Percentiles rank a stretch among this genome's conserved stretches.
phyloP scores from a whole-genome alignment of 2,113 vertebrate genomes.

The Pelecanus crispus region DNA sequence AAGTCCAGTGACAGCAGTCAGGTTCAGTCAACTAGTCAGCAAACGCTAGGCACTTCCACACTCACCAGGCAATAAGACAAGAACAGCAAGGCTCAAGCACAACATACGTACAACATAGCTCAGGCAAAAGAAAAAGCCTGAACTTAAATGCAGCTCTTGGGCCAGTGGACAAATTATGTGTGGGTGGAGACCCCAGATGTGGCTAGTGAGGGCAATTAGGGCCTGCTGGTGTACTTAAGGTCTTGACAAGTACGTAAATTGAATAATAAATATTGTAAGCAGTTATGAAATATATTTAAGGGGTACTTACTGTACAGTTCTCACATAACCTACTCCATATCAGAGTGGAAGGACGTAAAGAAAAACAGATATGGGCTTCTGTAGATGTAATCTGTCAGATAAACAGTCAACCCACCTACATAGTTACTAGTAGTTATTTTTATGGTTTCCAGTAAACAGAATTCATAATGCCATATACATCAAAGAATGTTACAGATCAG shows the following conservation, averaged over 20 bases:
- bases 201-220: neutral
- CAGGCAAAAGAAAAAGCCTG: neutral
- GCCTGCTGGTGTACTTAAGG: rapidly evolving
- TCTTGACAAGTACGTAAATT: neutral
- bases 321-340: neutral
- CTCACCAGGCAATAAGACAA: neutral
- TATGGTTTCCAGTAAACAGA: neutral
- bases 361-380: neutral
- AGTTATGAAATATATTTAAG: neutral
- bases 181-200: neutral
- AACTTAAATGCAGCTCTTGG: neutral
- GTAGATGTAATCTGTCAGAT: neutral
- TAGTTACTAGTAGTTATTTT: neutral
- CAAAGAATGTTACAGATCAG: neutral
- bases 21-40: neutral
- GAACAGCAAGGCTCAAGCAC: neutral
- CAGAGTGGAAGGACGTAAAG: neutral
- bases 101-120: too few relatives aligned
- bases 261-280: neutral
- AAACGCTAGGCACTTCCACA: neutral
- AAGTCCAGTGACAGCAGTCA: neutral
- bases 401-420: neutral
- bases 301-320: neutral
- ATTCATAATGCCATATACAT: neutral
- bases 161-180: rapidly evolving